These are phyloP conservation scores for Aphidius gifuensis DNA, from an alignment of 1,140 invertebrate genomes.

Conservation along the genomic window DNA sequence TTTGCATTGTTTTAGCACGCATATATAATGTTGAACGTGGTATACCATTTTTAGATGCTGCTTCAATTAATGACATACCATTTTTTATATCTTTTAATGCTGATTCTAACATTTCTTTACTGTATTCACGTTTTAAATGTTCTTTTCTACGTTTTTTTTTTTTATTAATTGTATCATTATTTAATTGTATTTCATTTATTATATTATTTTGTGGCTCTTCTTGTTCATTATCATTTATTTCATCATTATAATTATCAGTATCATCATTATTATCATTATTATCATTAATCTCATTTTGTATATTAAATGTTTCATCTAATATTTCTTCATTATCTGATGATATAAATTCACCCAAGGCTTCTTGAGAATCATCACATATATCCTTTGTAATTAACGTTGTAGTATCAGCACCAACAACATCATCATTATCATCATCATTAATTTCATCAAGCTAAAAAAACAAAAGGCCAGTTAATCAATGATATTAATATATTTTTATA, in stretches of 20 bases:
- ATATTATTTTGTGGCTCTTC: background rate
- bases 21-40: constrained; percentile 55
- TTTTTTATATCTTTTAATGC: constrained; percentile 49
- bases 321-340: too few relatives aligned
- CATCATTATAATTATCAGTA: constrained; percentile 12
- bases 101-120: constrained; percentile 45
- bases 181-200: too few relatives aligned
- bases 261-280: constrained; percentile 25
- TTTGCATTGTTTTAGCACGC: constrained; percentile 49
- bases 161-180: constrained; percentile 21
- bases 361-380: too few relatives aligned
- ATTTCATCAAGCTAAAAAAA: too few relatives aligned
- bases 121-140: constrained; percentile 45
- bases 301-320: too few relatives aligned
- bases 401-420: too few relatives aligned
- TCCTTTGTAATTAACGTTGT: too few relatives aligned
- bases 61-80: constrained; percentile 49
- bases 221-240: background rate
- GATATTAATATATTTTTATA: too few relatives aligned
- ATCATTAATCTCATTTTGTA: constrained; percentile 22
- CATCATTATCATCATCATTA: too few relatives aligned
- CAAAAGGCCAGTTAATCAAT: too few relatives aligned
- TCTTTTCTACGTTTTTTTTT: constrained; percentile 42
- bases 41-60: constrained; percentile 48
- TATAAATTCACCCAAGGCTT: too few relatives aligned